phyloP scores from a whole-genome alignment of 1,140 invertebrate species.

The Cryptotermes secundus region DNA sequence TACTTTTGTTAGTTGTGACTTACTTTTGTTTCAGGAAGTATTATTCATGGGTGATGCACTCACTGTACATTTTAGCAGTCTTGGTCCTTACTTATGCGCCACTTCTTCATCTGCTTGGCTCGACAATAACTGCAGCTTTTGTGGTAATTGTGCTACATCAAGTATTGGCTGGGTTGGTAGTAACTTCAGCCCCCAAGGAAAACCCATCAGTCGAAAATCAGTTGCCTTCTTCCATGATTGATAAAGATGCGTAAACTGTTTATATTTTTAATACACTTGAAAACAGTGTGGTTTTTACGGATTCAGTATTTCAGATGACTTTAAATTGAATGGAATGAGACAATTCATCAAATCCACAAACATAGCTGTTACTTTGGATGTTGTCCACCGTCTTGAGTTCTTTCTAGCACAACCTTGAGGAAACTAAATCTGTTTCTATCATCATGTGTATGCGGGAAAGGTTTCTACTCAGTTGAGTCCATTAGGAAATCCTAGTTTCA shows the following conservation, averaged over 20 bases:
- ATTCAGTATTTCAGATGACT: neutral
- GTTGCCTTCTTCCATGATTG: neutral
- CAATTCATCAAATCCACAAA: too few relatives aligned
- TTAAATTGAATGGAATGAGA: neutral
- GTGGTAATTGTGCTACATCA: constrained; percentile 17
- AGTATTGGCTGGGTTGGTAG: neutral
- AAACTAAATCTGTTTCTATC: too few relatives aligned
- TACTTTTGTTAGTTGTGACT: too few relatives aligned
- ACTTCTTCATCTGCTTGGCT: constrained; percentile 25
- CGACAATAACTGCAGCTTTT: constrained; percentile 12
- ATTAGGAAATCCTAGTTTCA: too few relatives aligned
- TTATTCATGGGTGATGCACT: constrained; percentile 15
- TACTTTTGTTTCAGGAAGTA: constrained; percentile 27
- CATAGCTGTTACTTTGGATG: too few relatives aligned
- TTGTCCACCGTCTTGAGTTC: too few relatives aligned
- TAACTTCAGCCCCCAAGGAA: neutral
- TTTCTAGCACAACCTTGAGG: too few relatives aligned
- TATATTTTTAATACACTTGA: neutral
- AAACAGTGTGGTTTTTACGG: neutral
- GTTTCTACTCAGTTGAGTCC: too few relatives aligned
- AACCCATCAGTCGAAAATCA: neutral
- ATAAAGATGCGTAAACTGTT: neutral
- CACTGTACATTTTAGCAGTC: constrained; percentile 20
- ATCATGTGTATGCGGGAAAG: too few relatives aligned
- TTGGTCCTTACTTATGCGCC: neutral